Evolutionary conservation across 1,140 invertebrate genomes (phyloP).

Genomic region (Yoshiicerus persimilis): DNA sequence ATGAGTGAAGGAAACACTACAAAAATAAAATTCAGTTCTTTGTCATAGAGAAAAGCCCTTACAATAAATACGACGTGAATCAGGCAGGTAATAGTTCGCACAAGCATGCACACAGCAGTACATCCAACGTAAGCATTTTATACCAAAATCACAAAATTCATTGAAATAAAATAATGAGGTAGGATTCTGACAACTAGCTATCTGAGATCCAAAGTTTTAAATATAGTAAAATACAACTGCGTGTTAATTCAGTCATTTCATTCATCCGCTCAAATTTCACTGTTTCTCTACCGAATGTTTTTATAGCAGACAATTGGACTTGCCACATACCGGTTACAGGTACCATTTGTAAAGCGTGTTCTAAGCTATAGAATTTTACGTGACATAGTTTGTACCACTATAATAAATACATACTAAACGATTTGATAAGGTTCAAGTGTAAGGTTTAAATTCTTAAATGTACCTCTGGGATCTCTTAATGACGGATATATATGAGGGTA

Average conservation of each 20-base stretch:
- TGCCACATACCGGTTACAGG: background rate
- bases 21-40: background rate
- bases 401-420: background rate
- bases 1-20: background rate
- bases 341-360: background rate
- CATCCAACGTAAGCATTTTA: too few species aligned
- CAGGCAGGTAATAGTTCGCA: background rate
- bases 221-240: too few species aligned
- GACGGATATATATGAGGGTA: too few species aligned
- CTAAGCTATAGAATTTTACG: background rate
- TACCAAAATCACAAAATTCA: background rate
- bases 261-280: conserved; percentile 14
- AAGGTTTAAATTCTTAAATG: too few species aligned
- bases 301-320: background rate
- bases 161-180: background rate
- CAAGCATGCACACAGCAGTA: background rate
- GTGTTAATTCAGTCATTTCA: background rate
- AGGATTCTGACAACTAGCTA: too few species aligned
- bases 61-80: too few species aligned
- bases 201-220: too few species aligned
- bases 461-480: too few species aligned
- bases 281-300: background rate
- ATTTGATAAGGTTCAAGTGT: background rate
- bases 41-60: too few species aligned
- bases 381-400: background rate